These are phyloP conservation scores for Coptotermes formosanus DNA, from an alignment of 1,140 invertebrate species.

Conservation along the genomic window DNA sequence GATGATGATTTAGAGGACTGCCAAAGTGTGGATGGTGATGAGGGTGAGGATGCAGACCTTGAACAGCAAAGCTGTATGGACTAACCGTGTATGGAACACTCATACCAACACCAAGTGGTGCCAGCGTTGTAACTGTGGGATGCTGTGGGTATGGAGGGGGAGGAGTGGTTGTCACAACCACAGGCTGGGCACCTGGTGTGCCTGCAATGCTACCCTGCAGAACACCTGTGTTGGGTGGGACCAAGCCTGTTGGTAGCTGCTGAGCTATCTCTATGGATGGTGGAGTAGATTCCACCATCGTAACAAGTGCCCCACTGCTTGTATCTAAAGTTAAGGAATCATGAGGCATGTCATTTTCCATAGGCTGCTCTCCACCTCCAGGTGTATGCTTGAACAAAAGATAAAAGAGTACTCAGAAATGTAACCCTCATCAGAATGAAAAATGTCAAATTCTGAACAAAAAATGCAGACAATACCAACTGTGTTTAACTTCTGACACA, in stretches of 20 bases:
- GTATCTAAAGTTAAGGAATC: slow-evolving; percentile 54
- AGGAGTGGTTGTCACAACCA: slow-evolving; percentile 43
- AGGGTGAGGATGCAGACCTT: slow-evolving; percentile 44
- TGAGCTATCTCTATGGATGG: slow-evolving; percentile 46
- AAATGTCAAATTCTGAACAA: too few relatives aligned
- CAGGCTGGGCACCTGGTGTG: slow-evolving; percentile 18
- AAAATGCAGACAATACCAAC: too few relatives aligned
- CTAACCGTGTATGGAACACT: slow-evolving; percentile 59
- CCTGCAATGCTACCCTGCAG: background rate
- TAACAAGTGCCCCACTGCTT: slow-evolving; percentile 48
- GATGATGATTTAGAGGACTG: slow-evolving; percentile 52
- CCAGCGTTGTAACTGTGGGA: slow-evolving; percentile 52
- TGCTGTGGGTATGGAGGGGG: slow-evolving; percentile 52
- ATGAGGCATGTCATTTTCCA: slow-evolving; percentile 55
- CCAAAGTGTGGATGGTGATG: slow-evolving; percentile 53
- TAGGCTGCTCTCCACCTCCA: slow-evolving; percentile 54
- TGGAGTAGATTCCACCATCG: slow-evolving; percentile 51
- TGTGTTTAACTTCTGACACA: too few relatives aligned
- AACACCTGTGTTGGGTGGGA: slow-evolving; percentile 34
- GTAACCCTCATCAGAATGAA: too few relatives aligned
- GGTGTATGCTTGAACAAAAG: slow-evolving; percentile 53
- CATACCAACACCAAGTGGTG: slow-evolving; percentile 49
- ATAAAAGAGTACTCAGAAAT: background rate
- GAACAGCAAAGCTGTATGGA: slow-evolving; percentile 55
- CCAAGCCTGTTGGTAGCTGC: slow-evolving; percentile 25